These are phyloP conservation scores for Hiodon tergisus DNA, from an alignment of 2,113 vertebrate species.

Conservation along the genomic window DNA sequence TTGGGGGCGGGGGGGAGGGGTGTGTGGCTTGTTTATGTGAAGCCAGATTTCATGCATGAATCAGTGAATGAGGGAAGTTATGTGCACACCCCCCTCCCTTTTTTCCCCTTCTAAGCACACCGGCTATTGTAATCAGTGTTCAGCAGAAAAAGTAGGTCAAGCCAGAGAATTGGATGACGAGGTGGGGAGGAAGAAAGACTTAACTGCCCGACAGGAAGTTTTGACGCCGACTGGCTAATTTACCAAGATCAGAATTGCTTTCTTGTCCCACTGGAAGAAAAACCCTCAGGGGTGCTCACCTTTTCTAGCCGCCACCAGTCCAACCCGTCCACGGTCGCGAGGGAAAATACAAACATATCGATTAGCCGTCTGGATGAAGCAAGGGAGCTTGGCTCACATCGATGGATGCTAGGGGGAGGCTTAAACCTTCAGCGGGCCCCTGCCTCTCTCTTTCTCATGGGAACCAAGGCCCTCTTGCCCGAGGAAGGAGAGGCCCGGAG, in stretches of 20 bases:
- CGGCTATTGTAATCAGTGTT: background rate
- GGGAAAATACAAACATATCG: conserved; percentile 46
- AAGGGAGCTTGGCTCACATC: background rate
- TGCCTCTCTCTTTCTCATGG: conserved; percentile 33
- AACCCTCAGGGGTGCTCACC: conserved; percentile 23
- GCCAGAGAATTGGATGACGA: background rate
- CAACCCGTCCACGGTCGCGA: conserved; percentile 24
- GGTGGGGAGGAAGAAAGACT: conserved; percentile 7
- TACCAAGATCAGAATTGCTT: conserved; percentile 42
- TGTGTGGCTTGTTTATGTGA: background rate
- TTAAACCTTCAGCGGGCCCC: background rate
- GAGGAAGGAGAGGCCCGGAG: background rate
- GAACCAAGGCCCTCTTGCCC: conserved; percentile 12
- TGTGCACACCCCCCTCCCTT: background rate
- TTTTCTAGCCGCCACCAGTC: conserved; percentile 27
- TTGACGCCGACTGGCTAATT: conserved; percentile 46
- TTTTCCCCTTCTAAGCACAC: background rate
- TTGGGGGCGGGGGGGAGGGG: background rate
- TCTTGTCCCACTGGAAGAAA: conserved; percentile 28
- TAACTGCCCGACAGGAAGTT: conserved; percentile 51
- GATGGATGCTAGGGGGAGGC: background rate
- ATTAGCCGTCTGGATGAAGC: conserved; percentile 37
- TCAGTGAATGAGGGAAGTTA: no score
- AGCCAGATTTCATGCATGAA: background rate
- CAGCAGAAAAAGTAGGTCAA: background rate